Evolutionary conservation across 2,888 invertebrate species (phyloP).

Genomic region (Brassicogethes aeneus): DNA sequence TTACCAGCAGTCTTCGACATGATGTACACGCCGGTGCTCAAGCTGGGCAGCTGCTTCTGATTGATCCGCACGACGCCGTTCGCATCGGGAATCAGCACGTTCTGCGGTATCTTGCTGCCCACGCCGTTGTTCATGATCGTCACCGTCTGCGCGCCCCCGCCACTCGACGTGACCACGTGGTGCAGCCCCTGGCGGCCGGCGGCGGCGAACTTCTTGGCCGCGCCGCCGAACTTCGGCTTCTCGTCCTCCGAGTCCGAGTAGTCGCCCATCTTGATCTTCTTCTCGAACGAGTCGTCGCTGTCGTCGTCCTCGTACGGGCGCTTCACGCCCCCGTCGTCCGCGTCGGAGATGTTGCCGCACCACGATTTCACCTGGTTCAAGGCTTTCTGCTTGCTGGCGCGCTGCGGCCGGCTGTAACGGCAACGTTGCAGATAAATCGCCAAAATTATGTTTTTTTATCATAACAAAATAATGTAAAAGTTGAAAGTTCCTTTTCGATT

Average conservation of each 20-base stretch:
- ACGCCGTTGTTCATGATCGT: slow-evolving; percentile 22
- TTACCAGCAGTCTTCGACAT: slow-evolving; percentile 71
- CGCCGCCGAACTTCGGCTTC: slow-evolving; percentile 11
- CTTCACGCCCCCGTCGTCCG: slow-evolving; percentile 35
- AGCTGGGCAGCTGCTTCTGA: slow-evolving; percentile 59
- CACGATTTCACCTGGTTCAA: slow-evolving; percentile 77
- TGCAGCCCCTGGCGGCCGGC: too few species aligned
- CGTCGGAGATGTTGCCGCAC: slow-evolving; percentile 60
- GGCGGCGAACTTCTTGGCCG: slow-evolving; percentile 8
- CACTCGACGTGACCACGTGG: neutral
- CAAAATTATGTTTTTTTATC: slow-evolving; percentile 5
- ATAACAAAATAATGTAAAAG: too few species aligned
- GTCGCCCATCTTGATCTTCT: slow-evolving; percentile 35
- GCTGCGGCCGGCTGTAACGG: slow-evolving; percentile 54
- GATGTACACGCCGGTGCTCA: slow-evolving; percentile 59
- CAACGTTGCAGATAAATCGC: too few species aligned
- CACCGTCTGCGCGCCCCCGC: neutral
- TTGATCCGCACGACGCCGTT: slow-evolving; percentile 68
- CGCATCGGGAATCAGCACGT: slow-evolving; percentile 44
- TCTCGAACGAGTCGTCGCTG: slow-evolving; percentile 37
- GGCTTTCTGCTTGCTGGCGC: slow-evolving; percentile 74
- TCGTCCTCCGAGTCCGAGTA: slow-evolving; percentile 30
- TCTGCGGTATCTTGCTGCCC: slow-evolving; percentile 28
- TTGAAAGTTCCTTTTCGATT: too few species aligned
- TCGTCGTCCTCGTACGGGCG: slow-evolving; percentile 22